Conservation (phyloP, 1,140 invertebrate species). For the Metaphire vulgaris region DNA sequence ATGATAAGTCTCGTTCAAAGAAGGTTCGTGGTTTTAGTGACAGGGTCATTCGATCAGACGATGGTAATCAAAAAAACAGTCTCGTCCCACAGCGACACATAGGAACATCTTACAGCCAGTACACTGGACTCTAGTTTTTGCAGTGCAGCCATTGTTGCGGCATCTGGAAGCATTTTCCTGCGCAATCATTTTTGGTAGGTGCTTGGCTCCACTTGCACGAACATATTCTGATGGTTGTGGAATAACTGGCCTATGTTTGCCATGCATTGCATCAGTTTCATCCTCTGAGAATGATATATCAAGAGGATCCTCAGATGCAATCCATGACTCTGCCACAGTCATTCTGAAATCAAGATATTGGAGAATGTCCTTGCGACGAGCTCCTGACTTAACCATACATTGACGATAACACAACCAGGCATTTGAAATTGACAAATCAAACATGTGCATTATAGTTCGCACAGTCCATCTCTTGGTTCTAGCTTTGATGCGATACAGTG, state of each 20-base stretch:
- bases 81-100: neutral
- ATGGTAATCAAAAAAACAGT: too few species aligned
- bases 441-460: conserved; percentile 32
- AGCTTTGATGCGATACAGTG: conserved; percentile 31
- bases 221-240: neutral
- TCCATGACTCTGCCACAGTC: neutral
- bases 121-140: neutral
- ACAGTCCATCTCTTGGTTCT: conserved; percentile 36
- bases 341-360: neutral
- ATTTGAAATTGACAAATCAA: conserved; percentile 34
- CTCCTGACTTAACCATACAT: neutral
- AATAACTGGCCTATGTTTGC: neutral
- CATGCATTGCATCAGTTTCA: neutral
- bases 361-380: neutral
- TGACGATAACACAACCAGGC: conserved; percentile 32
- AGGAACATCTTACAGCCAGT: neutral
- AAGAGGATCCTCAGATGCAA: neutral
- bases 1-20: too few species aligned
- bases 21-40: too few species aligned
- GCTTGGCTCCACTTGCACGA: neutral
- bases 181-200: neutral
- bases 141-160: neutral
- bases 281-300: neutral
- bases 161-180: neutral
- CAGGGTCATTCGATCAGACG: too few species aligned